Base-by-base conservation (phyloP, 2,113 vertebrate species). In the Pterophyllum scalare region DNA sequence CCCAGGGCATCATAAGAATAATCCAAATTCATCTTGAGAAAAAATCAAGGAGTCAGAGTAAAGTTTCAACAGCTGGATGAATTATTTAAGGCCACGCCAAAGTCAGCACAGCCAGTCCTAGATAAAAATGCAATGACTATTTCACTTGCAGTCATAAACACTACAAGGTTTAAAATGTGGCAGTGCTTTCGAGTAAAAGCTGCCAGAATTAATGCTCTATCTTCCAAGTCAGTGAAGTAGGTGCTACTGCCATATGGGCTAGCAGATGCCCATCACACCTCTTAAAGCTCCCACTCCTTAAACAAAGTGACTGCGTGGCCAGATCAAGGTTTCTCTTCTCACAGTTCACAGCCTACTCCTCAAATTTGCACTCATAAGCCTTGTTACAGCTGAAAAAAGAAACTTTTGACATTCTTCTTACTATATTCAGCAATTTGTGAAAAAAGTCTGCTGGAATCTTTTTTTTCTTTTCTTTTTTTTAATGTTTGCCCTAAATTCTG, bases 401-500 rank as follows among this genome's bases (percentile, higher is more conserved):
- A 79, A 85, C 24, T 89, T 88, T 82, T 77, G 79, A 76, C 58
- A 64, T 13, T 86, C n/a, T 65, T 78, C 1, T 3, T 13, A 82
- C 20, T 80, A 3, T 62, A 33, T 11, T 61, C 7, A 85, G 17
- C 86, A 22, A 82, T 86, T 33, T 33, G 31, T 8, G 17, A 28
- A 74, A n/a, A 56, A 56, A 84, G n/a, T 49, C 3, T 31, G 56
- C 59, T 75, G 13, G 56, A 87, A 91, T 67, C 56, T 82, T 85
- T 70, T 79, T 64, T 60, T 78, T 38, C 2, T 49, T n/a, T n/a
- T 40, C 26, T 67, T 49, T 49, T 19, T 67, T 19, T 19, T 78
- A 59, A 74, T 74, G 40, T 87, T 72, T 87, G 88, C 60, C 80
- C 87, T 77, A 87, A 87, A 89, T 91, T 85, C 76, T 86, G 61